Evolutionary conservation across 1,140 invertebrate species (phyloP).

Genomic region (Uloborus diversus): DNA sequence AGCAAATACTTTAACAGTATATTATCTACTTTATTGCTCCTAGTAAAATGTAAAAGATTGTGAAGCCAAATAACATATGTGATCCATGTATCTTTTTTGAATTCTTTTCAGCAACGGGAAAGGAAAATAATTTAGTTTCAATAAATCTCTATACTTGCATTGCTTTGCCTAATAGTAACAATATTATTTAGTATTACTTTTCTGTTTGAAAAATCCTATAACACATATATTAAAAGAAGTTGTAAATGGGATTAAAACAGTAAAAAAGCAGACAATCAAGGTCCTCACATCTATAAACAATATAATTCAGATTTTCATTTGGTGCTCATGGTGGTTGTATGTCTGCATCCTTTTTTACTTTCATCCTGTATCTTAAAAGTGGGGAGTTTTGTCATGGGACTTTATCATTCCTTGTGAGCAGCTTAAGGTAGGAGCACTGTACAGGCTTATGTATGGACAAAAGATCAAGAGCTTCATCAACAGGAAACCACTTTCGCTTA

Average conservation of each 20-base stretch:
- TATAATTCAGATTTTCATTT: slow-evolving; percentile 12
- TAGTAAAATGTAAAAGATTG: no score
- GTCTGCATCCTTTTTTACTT: slow-evolving; percentile 25
- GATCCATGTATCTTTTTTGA: no score
- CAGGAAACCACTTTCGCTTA: slow-evolving; percentile 89
- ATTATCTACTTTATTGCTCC: no score
- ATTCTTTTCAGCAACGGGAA: no score
- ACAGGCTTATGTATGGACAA: slow-evolving; percentile 89
- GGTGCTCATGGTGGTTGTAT: slow-evolving; percentile 46
- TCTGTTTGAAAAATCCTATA: background rate
- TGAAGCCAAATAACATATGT: no score
- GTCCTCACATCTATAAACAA: background rate
- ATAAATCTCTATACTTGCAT: no score
- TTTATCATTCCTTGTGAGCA: slow-evolving; percentile 61
- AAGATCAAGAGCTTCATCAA: slow-evolving; percentile 85
- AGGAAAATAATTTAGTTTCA: no score
- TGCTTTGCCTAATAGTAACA: background rate
- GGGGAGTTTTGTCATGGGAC: slow-evolving; percentile 45
- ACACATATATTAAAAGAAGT: background rate
- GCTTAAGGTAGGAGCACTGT: slow-evolving; percentile 81
- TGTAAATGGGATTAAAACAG: no score
- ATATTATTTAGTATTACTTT: background rate
- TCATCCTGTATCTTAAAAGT: slow-evolving; percentile 6
- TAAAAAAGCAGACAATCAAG: no score
- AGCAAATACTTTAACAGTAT: no score